These are phyloP conservation scores for Ptychobarbus kaznakovi DNA, from an alignment of 2,797 vertebrate species.

Conservation along the genomic window DNA sequence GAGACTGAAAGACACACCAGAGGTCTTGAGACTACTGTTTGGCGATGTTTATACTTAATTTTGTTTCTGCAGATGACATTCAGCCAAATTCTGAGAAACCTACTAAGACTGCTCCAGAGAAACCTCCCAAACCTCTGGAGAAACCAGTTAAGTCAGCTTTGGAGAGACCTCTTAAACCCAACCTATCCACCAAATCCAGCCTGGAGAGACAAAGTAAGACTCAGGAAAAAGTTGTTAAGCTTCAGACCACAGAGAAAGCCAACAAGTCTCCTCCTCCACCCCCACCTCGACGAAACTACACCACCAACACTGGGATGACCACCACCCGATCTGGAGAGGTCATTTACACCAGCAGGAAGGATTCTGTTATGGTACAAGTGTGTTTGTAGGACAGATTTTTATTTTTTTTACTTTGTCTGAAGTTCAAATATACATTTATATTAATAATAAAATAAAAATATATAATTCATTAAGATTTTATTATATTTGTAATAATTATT, in stretches of 20 bases:
- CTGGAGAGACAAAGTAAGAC: slow-evolving; percentile 68
- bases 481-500: neutral
- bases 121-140: slow-evolving; percentile 70
- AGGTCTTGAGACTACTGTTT: neutral
- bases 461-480: neutral
- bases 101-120: slow-evolving; percentile 71
- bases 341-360: slow-evolving; percentile 85
- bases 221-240: slow-evolving; percentile 68
- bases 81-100: slow-evolving; percentile 75
- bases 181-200: slow-evolving; percentile 51
- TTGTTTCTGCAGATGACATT: slow-evolving; percentile 62
- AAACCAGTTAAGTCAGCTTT: slow-evolving; percentile 56
- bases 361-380: slow-evolving; percentile 81
- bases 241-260: slow-evolving; percentile 75
- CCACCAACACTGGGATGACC: slow-evolving; percentile 86
- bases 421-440: neutral
- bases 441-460: neutral
- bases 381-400: slow-evolving; percentile 58
- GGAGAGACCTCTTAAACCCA: slow-evolving; percentile 51
- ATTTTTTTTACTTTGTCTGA: neutral
- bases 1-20: neutral
- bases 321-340: slow-evolving; percentile 89
- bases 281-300: slow-evolving; percentile 89
- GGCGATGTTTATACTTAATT: neutral
- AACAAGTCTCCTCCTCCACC: slow-evolving; percentile 89